phyloP scores from a whole-genome alignment of 1,140 invertebrate species.

The Drosophila ercepeae region DNA sequence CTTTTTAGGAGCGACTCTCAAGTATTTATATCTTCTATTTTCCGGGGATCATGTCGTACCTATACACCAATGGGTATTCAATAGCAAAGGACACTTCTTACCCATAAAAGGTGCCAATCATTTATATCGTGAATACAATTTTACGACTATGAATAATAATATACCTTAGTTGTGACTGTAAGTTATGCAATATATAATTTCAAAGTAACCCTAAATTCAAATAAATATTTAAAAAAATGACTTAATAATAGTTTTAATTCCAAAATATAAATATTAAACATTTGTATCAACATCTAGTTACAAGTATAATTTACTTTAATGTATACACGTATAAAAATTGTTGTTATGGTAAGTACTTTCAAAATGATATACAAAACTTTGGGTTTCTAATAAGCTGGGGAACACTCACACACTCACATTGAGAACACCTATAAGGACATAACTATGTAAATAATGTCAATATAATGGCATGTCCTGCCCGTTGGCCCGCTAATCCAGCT shows the following conservation, averaged over 20 bases:
- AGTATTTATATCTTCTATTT: constrained; percentile 93
- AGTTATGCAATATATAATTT: too few relatives aligned
- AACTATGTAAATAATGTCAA: constrained; percentile 9
- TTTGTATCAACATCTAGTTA: constrained; percentile 10
- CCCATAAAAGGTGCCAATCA: constrained; percentile 91
- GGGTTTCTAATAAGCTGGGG: constrained; percentile 23
- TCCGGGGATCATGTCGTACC: constrained; percentile 95
- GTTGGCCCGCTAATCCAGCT: constrained; percentile 22
- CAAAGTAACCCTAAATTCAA: too few relatives aligned
- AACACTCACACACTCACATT: constrained; percentile 33
- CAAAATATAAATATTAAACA: background rate
- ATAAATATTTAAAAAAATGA: background rate
- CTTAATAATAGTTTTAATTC: background rate
- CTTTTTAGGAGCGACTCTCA: constrained; percentile 98
- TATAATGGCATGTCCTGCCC: constrained; percentile 5
- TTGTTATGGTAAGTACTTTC: constrained; percentile 25
- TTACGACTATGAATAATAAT: background rate
- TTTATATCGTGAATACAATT: constrained; percentile 10
- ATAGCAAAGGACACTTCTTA: constrained; percentile 98
- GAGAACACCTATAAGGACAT: constrained; percentile 39
- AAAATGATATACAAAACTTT: constrained; percentile 35
- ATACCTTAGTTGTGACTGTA: background rate
- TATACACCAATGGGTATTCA: constrained; percentile 98
- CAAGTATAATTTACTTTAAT: constrained; percentile 10
- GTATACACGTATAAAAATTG: constrained; percentile 42